A percentile compares a stretch with the other conserved stretches of the same genome.
phyloP scores from a whole-genome alignment of 2,888 invertebrate species.

The Trissoscelio sp. region DNA sequence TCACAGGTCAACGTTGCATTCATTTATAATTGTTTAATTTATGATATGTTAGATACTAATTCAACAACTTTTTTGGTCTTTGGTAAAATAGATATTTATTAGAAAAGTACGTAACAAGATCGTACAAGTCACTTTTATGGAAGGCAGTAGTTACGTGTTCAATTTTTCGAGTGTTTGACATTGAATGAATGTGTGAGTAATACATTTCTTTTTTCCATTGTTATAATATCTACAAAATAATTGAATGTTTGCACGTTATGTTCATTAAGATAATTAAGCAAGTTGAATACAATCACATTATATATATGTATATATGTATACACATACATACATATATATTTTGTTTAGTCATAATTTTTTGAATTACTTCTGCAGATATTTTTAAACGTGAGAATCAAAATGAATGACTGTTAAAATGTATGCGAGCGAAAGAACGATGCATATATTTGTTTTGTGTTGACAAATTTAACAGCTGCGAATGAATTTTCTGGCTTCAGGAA shows the following conservation, averaged over 20 bases:
- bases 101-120: slow-evolving; percentile 2
- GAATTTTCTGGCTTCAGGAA: slow-evolving; percentile 10
- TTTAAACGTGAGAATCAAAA: slow-evolving; percentile 26
- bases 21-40: no score
- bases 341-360: slow-evolving; percentile 14
- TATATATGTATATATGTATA: no score
- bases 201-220: slow-evolving; percentile 4
- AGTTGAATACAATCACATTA: slow-evolving; percentile 18
- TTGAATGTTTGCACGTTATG: slow-evolving; percentile 25
- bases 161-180: slow-evolving; percentile 32
- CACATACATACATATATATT: no score
- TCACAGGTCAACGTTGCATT: no score
- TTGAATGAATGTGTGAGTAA: slow-evolving; percentile 14
- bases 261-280: slow-evolving; percentile 6
- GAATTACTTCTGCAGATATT: neutral
- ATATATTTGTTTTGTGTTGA: slow-evolving; percentile 46
- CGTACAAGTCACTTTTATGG: slow-evolving; percentile 25
- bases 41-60: neutral
- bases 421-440: slow-evolving; percentile 10
- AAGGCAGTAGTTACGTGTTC: slow-evolving; percentile 33
- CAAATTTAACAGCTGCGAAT: slow-evolving; percentile 44
- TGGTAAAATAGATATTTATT: slow-evolving; percentile 14
- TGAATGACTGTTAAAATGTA: slow-evolving; percentile 28
- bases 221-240: slow-evolving; percentile 2
- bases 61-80: neutral